Evolutionary conservation across 2,113 vertebrate species (phyloP).

Genomic region (Pachypanchax playfairii): DNA sequence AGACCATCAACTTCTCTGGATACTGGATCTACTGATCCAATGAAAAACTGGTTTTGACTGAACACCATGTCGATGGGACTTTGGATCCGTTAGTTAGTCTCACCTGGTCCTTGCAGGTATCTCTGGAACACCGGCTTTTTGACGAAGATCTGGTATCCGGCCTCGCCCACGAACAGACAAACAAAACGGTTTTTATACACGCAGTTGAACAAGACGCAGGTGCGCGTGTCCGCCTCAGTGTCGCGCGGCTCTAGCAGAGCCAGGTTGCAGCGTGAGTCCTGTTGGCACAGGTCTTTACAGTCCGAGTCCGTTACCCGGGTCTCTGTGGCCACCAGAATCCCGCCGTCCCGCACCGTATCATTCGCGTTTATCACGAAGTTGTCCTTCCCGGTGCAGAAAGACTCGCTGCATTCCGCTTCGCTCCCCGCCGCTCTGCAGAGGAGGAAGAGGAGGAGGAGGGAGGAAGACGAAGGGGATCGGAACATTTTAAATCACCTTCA

Average conservation of each 20-base stretch:
- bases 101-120: constrained; percentile 65
- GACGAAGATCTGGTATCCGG: constrained; percentile 83
- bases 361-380: constrained; percentile 85
- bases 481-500: constrained; percentile 29
- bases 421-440: background rate
- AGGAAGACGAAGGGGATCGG: constrained; percentile 6
- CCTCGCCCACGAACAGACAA: constrained; percentile 85
- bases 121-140: constrained; percentile 64
- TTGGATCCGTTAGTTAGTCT: no score
- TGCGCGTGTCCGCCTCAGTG: constrained; percentile 14
- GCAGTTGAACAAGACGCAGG: constrained; percentile 88
- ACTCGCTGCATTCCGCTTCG: constrained; percentile 20
- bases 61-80: no score
- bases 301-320: constrained; percentile 54
- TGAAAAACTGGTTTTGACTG: no score
- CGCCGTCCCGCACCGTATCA: constrained; percentile 84
- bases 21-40: no score
- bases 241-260: constrained; percentile 79
- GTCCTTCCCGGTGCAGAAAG: constrained; percentile 70
- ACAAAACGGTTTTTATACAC: constrained; percentile 84
- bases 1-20: no score
- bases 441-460: constrained; percentile 14
- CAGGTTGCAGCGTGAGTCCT: constrained; percentile 79
- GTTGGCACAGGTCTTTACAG: constrained; percentile 85
- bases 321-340: constrained; percentile 80